phyloP scores from a whole-genome alignment of 2,888 invertebrate species.

The Hirudinaria manillensis region DNA sequence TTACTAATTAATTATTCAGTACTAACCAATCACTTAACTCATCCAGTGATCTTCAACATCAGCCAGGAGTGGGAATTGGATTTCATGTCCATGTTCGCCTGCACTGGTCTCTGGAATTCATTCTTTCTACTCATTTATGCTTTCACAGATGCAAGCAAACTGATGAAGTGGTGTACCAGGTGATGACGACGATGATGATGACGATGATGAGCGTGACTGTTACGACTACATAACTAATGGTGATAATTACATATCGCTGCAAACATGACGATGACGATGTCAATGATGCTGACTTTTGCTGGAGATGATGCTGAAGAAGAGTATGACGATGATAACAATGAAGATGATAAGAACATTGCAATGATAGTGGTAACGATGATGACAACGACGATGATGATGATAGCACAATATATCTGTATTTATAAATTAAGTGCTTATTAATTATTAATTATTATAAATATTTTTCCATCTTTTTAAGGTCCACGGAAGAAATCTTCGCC shows the following conservation, averaged over 20 bases:
- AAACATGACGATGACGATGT: too few relatives aligned
- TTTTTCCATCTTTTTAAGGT: conserved; percentile 48
- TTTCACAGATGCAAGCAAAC: conserved; percentile 58
- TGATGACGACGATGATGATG: conserved; percentile 37
- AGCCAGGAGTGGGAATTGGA: conserved; percentile 58
- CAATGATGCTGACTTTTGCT: too few relatives aligned
- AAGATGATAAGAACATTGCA: too few relatives aligned
- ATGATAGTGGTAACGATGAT: too few relatives aligned
- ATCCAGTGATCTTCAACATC: conserved; percentile 59
- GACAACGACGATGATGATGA: too few relatives aligned
- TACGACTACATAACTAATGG: not conserved
- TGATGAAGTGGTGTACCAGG: conserved; percentile 63
- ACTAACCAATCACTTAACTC: not conserved
- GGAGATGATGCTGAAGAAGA: too few relatives aligned
- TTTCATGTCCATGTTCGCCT: conserved; percentile 61
- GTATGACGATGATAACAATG: too few relatives aligned
- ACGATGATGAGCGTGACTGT: not conserved
- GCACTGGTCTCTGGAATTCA: conserved; percentile 61
- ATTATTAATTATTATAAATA: not conserved
- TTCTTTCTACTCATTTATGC: conserved; percentile 60
- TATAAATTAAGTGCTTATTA: too few relatives aligned
- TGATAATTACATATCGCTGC: too few relatives aligned
- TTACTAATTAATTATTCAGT: not conserved
- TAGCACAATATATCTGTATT: too few relatives aligned
- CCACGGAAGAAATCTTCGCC: conserved; percentile 63